Evolutionary conservation across 37 sponge, comb jelly and placozoan genomes (phyloP), one percentile per base, ranked within the genome.

Genomic region (Dysidea cf. avara): DNA sequence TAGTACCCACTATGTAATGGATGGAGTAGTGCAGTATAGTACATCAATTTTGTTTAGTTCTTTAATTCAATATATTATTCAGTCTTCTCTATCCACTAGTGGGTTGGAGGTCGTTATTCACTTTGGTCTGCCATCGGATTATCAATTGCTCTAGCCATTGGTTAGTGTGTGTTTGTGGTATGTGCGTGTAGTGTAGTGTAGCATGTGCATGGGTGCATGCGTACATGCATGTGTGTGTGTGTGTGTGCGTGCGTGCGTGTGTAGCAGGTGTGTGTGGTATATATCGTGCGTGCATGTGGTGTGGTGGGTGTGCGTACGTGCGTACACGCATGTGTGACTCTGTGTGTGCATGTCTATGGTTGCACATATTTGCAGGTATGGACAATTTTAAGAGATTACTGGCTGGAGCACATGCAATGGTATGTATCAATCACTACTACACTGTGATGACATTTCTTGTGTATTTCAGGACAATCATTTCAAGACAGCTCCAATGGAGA

Each of bases 61-160:
- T 21, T 63, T 5, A 26, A 35, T 63, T 28, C 43, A 46, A 5
- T 81, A 1, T 20, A 0, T 43, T 26, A 18, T 34, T 4, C 36
- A 33, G 16, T 29, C 50, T n/a, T n/a, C n/a, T n/a, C n/a, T n/a
- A n/a, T 24, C 43, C 4, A 56, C n/a, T 57, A 94, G 90, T 98
- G 99, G 99, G 99, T 98, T 11, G 99, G 99, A 50, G 99, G 99
- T 31, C 90, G 99, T 48, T 98, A 98, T 64, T 95, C 96, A 28
- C 80, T 98, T 49, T 98, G 99, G 99, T 92, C 93, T 48, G 83
- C 96, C 60, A 98, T 98, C 81, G 99, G 99, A 36, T 85, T 98
- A 33, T 86, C 90, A 37, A 98, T 98, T 81, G 88, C 94, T 47
- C 39, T 89, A 50, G 69, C 78, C 52, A 78, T 91, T 78, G 92